These are phyloP conservation scores for Eonycteris spelaea DNA, from an alignment of 2,113 vertebrate species.

Conservation along the genomic window DNA sequence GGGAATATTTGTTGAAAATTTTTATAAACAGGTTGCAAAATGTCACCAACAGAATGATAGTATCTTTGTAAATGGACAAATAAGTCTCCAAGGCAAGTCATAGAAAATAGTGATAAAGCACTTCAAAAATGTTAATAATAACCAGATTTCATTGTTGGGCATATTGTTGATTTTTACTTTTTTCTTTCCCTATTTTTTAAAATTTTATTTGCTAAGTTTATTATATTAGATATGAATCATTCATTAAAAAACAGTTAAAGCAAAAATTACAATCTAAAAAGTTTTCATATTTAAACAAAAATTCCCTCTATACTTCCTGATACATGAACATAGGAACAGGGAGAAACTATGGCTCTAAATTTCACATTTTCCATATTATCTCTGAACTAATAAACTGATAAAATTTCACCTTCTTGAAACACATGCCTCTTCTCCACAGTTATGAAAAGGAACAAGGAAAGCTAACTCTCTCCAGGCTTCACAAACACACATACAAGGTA, in stretches of 20 bases:
- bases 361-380: background rate
- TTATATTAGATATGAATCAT: background rate
- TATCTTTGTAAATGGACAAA: background rate
- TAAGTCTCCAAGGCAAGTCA: background rate
- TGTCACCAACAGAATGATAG: background rate
- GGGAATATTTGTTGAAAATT: background rate
- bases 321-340: background rate
- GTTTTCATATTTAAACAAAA: background rate
- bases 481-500: background rate
- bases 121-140: background rate
- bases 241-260: background rate
- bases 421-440: background rate
- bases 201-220: background rate
- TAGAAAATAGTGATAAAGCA: background rate
- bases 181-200: background rate
- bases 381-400: background rate
- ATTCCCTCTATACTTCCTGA: background rate
- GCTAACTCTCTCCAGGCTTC: background rate
- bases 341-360: background rate
- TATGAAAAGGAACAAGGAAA: background rate
- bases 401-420: background rate
- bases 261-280: background rate
- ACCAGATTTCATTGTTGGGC: background rate
- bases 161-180: background rate
- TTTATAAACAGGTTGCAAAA: background rate